Percentiles rank a stretch among this genome's conserved stretches.
phyloP scores from a whole-genome alignment of 2,888 invertebrate species.

The Eristalis pertinax region DNA sequence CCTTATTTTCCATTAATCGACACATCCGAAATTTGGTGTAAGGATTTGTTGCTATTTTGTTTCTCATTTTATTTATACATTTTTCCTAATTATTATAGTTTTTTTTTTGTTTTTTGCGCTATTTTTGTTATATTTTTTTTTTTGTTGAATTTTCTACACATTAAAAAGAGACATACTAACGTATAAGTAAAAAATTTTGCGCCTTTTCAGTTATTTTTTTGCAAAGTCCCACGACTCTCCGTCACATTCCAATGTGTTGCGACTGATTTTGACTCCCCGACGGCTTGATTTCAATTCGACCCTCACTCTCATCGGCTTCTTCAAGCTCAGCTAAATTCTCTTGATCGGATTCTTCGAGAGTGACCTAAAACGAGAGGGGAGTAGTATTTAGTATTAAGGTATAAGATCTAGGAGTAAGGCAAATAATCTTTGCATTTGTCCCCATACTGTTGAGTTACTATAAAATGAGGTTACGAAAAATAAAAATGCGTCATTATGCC shows the following conservation, averaged over 20 bases:
- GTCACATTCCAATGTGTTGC: conserved; percentile 91
- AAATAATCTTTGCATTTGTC: no score
- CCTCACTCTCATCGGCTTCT: conserved; percentile 82
- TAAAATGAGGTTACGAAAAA: no score
- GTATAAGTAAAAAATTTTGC: conserved; percentile 94
- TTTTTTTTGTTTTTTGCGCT: conserved; percentile 48
- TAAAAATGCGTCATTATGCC: no score
- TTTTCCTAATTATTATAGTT: conserved; percentile 54
- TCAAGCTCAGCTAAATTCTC: conserved; percentile 85
- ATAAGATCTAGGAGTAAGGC: no score
- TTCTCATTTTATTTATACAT: conserved; percentile 59
- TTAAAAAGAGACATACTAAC: conserved; percentile 82
- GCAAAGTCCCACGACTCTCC: conserved; percentile 95
- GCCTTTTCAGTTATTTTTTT: conserved; percentile 94
- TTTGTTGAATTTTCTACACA: conserved; percentile 69
- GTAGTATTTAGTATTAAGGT: no score
- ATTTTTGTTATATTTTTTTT: conserved; percentile 64
- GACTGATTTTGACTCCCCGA: conserved; percentile 83
- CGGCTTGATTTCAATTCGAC: conserved; percentile 79
- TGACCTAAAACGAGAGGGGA: conserved; percentile 84
- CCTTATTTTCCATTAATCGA: conserved; percentile 33
- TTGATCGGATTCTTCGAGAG: conserved; percentile 88
- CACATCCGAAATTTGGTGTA: conserved; percentile 55
- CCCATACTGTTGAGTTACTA: no score
- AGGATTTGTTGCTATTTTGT: conserved; percentile 38